phyloP scores from a whole-genome alignment of 2,797 vertebrate genomes.

The Nyctalus aviator region DNA sequence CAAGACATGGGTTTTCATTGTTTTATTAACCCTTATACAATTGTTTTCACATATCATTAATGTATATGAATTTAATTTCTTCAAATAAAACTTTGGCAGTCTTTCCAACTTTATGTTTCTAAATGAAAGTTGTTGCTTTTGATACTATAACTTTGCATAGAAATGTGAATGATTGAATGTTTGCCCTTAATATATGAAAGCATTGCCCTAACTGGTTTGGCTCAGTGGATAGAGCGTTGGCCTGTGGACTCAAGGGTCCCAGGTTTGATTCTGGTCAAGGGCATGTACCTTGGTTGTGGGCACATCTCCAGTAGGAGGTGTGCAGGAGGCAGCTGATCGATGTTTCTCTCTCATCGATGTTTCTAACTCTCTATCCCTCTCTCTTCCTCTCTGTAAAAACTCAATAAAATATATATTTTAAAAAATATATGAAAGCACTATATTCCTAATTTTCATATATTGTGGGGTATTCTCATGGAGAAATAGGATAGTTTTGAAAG shows the following conservation, averaged over 20 bases:
- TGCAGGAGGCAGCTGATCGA: too few species aligned
- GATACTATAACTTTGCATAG: constrained; percentile 2
- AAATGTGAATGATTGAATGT: constrained; percentile 39
- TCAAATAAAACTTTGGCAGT: background rate
- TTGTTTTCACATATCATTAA: constrained; percentile 49
- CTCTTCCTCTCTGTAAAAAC: too few species aligned
- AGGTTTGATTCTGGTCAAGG: too few species aligned
- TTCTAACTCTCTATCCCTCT: too few species aligned
- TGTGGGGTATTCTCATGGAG: background rate
- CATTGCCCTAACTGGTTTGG: background rate
- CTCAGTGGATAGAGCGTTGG: too few species aligned
- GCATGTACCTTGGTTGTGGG: too few species aligned
- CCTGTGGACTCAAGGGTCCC: too few species aligned
- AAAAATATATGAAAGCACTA: constrained; percentile 10
- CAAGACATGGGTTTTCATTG: background rate
- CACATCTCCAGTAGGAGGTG: too few species aligned
- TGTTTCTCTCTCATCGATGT: too few species aligned
- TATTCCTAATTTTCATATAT: background rate
- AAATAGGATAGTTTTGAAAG: constrained; percentile 46
- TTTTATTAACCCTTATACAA: constrained; percentile 47
- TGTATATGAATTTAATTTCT: constrained; percentile 41
- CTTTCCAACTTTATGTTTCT: constrained; percentile 53
- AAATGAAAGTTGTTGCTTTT: constrained; percentile 37
- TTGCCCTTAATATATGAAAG: constrained; percentile 40
- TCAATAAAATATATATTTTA: too few species aligned